Percentiles rank a stretch among this genome's conserved stretches.
Evolutionary conservation across 2,888 invertebrate genomes (phyloP).

Genomic region (Tortrix viridana): DNA sequence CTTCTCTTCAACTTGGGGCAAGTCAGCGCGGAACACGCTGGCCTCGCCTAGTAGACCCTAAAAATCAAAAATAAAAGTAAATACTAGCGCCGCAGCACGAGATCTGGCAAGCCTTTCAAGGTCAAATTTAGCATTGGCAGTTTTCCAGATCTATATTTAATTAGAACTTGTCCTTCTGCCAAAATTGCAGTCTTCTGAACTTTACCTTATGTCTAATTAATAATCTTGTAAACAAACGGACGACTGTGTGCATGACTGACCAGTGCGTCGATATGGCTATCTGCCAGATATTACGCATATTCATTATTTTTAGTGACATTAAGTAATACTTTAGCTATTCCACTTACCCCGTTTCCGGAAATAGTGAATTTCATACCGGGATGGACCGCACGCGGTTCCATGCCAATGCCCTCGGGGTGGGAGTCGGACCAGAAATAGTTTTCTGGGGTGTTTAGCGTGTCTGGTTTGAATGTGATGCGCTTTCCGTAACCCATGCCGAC

Average conservation of each 20-base stretch:
- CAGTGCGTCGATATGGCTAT: conserved; percentile 21
- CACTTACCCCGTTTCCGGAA: conserved; percentile 83
- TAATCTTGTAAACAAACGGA: conserved; percentile 51
- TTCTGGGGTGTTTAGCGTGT: conserved; percentile 83
- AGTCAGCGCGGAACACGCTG: conserved; percentile 87
- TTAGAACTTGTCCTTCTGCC: conserved; percentile 57
- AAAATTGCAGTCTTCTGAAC: conserved; percentile 49
- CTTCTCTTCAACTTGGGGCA: conserved; percentile 87
- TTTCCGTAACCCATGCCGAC: conserved; percentile 91
- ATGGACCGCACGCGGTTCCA: conserved; percentile 87
- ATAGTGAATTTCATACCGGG: conserved; percentile 87
- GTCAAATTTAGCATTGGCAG: conserved; percentile 47
- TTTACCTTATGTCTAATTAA: conserved; percentile 48
- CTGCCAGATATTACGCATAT: conserved; percentile 22
- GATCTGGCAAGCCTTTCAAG: conserved; percentile 25
- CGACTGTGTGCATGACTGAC: conserved; percentile 35
- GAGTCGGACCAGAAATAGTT: conserved; percentile 92
- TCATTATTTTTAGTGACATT: conserved; percentile 18
- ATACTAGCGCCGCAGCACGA: conserved; percentile 11
- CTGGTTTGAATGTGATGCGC: conserved; percentile 88
- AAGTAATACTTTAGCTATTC: conserved; percentile 32
- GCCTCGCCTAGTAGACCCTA: conserved; percentile 86
- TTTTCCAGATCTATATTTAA: conserved; percentile 54
- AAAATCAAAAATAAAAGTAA: conserved; percentile 45
- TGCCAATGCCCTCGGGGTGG: conserved; percentile 88